A percentile compares a stretch with the other conserved stretches of the same genome.
These are phyloP conservation scores for Arothron firmamentum DNA, from an alignment of 2,113 vertebrate genomes.

Conservation along the genomic window DNA sequence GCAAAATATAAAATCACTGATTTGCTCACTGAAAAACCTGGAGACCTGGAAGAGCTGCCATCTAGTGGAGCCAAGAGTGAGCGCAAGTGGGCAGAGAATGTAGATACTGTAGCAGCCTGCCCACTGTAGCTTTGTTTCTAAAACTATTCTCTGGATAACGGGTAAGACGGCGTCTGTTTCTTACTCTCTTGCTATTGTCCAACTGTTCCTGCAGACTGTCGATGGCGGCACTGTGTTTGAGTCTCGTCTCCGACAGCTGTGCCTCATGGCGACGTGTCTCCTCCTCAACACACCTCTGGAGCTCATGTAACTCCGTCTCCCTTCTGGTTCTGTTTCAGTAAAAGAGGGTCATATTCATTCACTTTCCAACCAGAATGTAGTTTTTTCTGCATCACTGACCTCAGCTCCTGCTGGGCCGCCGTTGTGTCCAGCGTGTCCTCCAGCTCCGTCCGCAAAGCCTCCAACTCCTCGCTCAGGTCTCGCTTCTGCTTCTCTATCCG, in stretches of 20 bases:
- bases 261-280: conserved; percentile 78
- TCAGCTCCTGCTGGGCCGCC: conserved; percentile 86
- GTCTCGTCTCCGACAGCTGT: conserved; percentile 82
- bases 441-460: conserved; percentile 85
- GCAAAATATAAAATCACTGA: too few relatives aligned
- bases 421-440: conserved; percentile 90
- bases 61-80: too few relatives aligned
- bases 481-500: conserved; percentile 87
- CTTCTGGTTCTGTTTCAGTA: conserved; percentile 77
- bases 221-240: conserved; percentile 79
- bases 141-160: too few relatives aligned
- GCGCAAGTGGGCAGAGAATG: too few relatives aligned
- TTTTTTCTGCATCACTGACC: conserved; percentile 57
- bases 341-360: too few relatives aligned
- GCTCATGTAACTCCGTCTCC: conserved; percentile 82
- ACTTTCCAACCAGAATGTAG: not conserved
- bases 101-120: not conserved
- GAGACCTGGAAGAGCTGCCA: too few relatives aligned
- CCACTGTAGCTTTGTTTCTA: not conserved
- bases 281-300: conserved; percentile 85
- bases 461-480: conserved; percentile 87
- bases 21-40: too few relatives aligned
- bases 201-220: conserved; percentile 84
- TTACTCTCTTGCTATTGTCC: conserved; percentile 84
- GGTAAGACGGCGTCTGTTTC: conserved; percentile 3